A percentile compares a stretch with the other conserved stretches of the same genome.
phyloP scores from a whole-genome alignment of 1,140 invertebrate genomes.

The Drosophila varians region DNA sequence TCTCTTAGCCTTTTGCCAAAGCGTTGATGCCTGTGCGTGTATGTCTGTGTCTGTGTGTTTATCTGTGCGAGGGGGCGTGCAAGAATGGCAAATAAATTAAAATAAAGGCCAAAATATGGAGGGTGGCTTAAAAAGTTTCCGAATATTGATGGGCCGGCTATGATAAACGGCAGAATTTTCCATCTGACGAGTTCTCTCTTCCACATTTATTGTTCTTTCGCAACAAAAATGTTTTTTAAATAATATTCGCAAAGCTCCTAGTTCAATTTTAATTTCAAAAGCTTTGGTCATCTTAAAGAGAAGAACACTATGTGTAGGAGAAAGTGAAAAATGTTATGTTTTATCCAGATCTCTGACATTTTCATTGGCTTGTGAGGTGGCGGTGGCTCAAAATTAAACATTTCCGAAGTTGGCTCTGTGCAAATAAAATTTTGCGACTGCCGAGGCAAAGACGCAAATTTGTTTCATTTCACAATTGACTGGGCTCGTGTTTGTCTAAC shows the following conservation, averaged over 20 bases:
- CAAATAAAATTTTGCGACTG: slow-evolving; percentile 33
- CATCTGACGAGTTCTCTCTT: slow-evolving; percentile 18
- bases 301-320: neutral
- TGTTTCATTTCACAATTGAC: slow-evolving; percentile 54
- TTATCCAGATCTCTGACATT: no score
- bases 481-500: slow-evolving; percentile 42
- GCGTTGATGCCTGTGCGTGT: slow-evolving; percentile 12
- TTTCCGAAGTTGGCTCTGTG: slow-evolving; percentile 17
- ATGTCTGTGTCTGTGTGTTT: slow-evolving; percentile 6
- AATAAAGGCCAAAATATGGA: slow-evolving; percentile 62
- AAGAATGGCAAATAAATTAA: slow-evolving; percentile 73
- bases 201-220: slow-evolving; percentile 5
- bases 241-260: neutral
- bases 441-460: slow-evolving; percentile 20
- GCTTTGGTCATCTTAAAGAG: neutral
- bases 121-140: slow-evolving; percentile 53
- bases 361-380: neutral
- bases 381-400: slow-evolving; percentile 25
- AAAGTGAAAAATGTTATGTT: neutral
- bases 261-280: neutral
- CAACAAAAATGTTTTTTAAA: slow-evolving; percentile 4
- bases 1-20: slow-evolving; percentile 62
- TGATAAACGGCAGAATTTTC: slow-evolving; percentile 36
- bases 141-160: slow-evolving; percentile 34
- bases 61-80: slow-evolving; percentile 15